phyloP scores from a whole-genome alignment of 2,113 vertebrate species.

The Labrus mixtus region DNA sequence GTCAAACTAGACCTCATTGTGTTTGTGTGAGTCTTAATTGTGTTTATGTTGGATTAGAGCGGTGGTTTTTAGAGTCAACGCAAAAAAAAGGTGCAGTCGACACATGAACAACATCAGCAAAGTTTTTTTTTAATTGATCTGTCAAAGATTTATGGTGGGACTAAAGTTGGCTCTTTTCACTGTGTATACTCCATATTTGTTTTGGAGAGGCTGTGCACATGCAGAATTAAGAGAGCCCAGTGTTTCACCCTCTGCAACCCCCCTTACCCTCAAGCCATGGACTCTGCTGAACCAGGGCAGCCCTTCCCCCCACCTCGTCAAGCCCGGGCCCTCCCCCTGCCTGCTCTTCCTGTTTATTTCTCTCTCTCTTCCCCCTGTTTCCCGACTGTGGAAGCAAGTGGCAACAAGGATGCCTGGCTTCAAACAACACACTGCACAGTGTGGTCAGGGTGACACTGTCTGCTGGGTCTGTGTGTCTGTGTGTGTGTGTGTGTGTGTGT shows the following conservation, averaged over 20 bases:
- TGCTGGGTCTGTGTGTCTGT: background rate
- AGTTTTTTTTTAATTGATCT: conserved; percentile 7
- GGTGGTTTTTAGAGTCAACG: background rate
- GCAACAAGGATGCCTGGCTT: conserved; percentile 47
- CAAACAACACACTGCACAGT: conserved; percentile 36
- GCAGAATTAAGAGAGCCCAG: conserved; percentile 43
- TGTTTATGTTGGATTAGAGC: background rate
- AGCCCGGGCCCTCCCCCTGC: conserved; percentile 48
- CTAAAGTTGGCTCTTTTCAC: conserved; percentile 54
- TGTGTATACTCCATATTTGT: conserved; percentile 66
- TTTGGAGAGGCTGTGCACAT: conserved; percentile 65
- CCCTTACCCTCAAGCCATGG: conserved; percentile 51
- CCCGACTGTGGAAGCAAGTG: conserved; percentile 53
- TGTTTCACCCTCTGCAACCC: background rate
- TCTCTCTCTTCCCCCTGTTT: conserved; percentile 61
- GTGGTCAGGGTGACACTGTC: conserved; percentile 64
- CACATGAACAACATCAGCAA: background rate
- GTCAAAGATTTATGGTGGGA: conserved; percentile 34
- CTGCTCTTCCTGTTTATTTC: conserved; percentile 83
- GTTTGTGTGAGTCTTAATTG: background rate
- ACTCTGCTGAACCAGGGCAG: conserved; percentile 60
- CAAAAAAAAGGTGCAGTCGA: conserved; percentile 6
- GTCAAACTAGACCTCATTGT: background rate
- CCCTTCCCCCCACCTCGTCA: conserved; percentile 59
- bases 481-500: too few species aligned